Conservation (phyloP, 2,113 vertebrate species). For the Marcusenius ussheri region DNA sequence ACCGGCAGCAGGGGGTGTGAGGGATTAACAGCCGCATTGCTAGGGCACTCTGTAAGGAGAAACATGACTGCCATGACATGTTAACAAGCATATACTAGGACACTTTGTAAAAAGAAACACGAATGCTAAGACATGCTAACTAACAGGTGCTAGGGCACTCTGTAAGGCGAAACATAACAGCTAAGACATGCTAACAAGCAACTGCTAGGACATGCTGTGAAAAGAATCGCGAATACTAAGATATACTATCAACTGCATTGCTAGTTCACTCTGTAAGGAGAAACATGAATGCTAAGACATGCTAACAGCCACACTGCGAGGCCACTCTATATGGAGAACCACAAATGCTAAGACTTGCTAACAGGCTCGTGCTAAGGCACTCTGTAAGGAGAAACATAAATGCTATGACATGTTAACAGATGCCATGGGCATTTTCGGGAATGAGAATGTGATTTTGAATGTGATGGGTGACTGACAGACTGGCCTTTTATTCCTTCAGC, state of each 20-base stretch:
- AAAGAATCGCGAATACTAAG: too few relatives aligned
- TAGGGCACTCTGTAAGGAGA: too few relatives aligned
- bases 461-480: not conserved
- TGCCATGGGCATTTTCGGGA: not conserved
- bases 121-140: not conserved
- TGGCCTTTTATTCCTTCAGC: constrained; percentile 10
- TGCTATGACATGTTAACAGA: not conserved
- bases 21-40: not conserved
- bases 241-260: too few relatives aligned
- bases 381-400: not conserved
- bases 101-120: too few relatives aligned
- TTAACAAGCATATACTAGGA: too few relatives aligned
- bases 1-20: not conserved
- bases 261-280: not conserved
- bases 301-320: not conserved
- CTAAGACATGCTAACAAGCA: too few relatives aligned
- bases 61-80: too few relatives aligned
- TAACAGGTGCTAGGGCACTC: not conserved
- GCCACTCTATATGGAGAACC: too few relatives aligned
- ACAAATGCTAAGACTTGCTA: not conserved
- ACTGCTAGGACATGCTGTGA: not conserved
- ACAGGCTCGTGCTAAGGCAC: not conserved
- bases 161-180: too few relatives aligned
- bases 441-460: not conserved
- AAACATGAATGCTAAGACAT: not conserved